These are phyloP conservation scores for Liopterus haemorrhoidalis DNA, from an alignment of 2,888 invertebrate species.

Conservation along the genomic window DNA sequence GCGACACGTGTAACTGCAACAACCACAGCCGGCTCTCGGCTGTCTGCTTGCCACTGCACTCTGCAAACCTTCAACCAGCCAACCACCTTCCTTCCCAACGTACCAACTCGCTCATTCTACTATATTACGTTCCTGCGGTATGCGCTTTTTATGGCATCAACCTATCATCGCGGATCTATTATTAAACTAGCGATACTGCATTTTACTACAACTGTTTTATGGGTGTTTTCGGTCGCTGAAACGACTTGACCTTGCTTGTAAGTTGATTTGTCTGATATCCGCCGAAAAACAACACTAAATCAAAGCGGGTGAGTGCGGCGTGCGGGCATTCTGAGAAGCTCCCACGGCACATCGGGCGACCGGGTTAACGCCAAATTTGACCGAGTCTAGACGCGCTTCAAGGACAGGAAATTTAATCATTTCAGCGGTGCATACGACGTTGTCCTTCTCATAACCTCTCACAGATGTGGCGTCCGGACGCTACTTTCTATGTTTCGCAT, in stretches of 20 bases:
- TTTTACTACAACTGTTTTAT: not conserved
- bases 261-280: not conserved
- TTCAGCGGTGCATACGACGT: constrained; percentile 8
- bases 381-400: constrained; percentile 20
- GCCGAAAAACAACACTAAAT: not conserved
- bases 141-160: not conserved
- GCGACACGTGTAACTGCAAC: too few relatives aligned
- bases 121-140: not conserved
- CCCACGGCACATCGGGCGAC: constrained; percentile 9
- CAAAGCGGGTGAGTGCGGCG: not conserved
- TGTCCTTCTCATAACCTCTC: too few relatives aligned
- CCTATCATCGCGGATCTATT: not conserved
- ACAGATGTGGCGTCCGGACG: too few relatives aligned
- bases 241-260: not conserved
- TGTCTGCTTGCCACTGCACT: constrained; percentile 1
- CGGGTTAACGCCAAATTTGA: constrained; percentile 19
- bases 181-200: not conserved
- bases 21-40: too few relatives aligned
- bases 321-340: constrained; percentile 13
- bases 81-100: not conserved
- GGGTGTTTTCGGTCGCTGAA: not conserved
- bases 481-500: too few relatives aligned
- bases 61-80: not conserved
- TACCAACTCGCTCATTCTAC: constrained; percentile 2
- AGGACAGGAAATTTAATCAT: constrained; percentile 21